Percentiles rank a stretch among this genome's conserved stretches.
Evolutionary conservation across 1,140 invertebrate species (phyloP).

Genomic region (Ips nitidus): DNA sequence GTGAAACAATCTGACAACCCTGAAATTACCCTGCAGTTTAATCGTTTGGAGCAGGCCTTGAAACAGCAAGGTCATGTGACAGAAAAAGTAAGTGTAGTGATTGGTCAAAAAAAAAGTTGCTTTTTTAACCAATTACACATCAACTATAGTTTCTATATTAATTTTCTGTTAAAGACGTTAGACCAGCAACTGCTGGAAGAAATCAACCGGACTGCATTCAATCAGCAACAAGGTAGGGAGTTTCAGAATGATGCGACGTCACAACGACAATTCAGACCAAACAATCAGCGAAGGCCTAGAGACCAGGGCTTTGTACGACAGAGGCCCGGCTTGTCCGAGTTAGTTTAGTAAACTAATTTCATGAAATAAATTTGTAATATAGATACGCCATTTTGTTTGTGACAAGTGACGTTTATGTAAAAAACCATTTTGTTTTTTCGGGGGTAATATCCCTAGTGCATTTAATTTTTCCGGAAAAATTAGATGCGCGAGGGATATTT

Average conservation of each 20-base stretch:
- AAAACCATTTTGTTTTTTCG: too few species aligned
- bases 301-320: neutral
- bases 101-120: neutral
- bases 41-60: constrained; percentile 52
- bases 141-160: neutral
- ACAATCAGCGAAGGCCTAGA: neutral
- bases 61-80: constrained; percentile 52
- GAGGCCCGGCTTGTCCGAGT: neutral
- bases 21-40: constrained; percentile 53
- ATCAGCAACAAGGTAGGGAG: neutral
- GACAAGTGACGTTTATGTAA: too few species aligned
- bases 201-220: neutral
- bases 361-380: too few species aligned
- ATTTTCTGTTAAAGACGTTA: neutral
- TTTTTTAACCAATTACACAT: neutral
- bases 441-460: too few species aligned
- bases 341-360: neutral
- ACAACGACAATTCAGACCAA: neutral
- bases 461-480: too few species aligned
- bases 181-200: neutral
- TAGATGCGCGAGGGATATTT: too few species aligned
- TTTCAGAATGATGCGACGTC: too few species aligned
- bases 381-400: too few species aligned
- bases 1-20: constrained; percentile 48
- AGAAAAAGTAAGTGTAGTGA: constrained; percentile 45